A percentile compares a stretch with the other conserved stretches of the same genome.
These are phyloP conservation scores for Syngnathus scovelli DNA, from an alignment of 2,113 vertebrate species.

Conservation along the genomic window DNA sequence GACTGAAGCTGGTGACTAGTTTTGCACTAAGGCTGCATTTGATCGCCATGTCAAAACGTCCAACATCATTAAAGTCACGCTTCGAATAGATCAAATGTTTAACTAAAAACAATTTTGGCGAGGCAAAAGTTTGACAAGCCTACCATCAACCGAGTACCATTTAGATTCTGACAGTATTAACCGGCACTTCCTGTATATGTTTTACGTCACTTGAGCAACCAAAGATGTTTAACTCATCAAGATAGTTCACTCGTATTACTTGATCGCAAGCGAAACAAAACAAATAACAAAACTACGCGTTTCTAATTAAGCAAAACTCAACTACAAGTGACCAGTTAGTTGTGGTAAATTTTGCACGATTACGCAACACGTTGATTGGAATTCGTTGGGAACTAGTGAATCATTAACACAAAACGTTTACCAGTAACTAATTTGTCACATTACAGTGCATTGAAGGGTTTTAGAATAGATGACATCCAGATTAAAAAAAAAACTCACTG, in stretches of 20 bases:
- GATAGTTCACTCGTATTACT: slow-evolving; percentile 19
- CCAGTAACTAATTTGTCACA: too few species aligned
- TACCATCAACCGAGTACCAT: neutral
- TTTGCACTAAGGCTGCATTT: neutral
- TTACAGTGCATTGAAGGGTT: neutral
- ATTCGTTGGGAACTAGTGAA: neutral
- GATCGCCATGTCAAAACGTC: neutral
- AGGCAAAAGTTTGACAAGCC: neutral
- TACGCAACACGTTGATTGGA: neutral
- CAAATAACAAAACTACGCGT: neutral
- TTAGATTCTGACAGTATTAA: neutral
- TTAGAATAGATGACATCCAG: slow-evolving; percentile 10
- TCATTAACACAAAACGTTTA: neutral
- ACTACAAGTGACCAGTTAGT: neutral
- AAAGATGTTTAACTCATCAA: slow-evolving; percentile 20
- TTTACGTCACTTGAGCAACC: slow-evolving; percentile 3
- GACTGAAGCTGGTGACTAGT: neutral
- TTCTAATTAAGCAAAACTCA: neutral
- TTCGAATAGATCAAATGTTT: neutral
- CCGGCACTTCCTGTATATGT: slow-evolving; percentile 48
- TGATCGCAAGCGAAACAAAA: neutral
- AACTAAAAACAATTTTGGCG: neutral
- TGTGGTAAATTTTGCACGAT: neutral
- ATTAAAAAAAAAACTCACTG: slow-evolving; percentile 23
- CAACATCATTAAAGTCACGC: neutral